These are phyloP conservation scores for Pseudococcus jackbeardsleyi DNA, from an alignment of 2,888 invertebrate species.

Conservation along the genomic window DNA sequence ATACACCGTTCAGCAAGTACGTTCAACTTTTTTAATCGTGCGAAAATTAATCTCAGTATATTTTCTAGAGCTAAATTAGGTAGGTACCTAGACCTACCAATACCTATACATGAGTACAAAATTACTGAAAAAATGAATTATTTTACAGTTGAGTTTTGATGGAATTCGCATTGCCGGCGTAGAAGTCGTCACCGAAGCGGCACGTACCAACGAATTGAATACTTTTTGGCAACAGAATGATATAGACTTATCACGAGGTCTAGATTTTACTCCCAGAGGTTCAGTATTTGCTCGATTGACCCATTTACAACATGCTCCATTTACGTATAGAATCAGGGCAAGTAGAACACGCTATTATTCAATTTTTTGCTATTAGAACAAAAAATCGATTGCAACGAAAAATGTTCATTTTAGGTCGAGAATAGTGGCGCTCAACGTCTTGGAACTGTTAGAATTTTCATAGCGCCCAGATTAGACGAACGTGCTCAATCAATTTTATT, in stretches of 20 bases:
- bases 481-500: constrained; percentile 76
- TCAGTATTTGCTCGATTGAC: constrained; percentile 80
- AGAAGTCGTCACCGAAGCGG: constrained; percentile 74
- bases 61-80: no score
- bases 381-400: neutral
- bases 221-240: constrained; percentile 87
- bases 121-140: neutral
- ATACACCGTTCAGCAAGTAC: constrained; percentile 76
- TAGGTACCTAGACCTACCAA: no score
- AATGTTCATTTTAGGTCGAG: constrained; percentile 65
- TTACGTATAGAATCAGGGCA: constrained; percentile 74
- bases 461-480: constrained; percentile 78
- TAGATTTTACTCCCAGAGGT: constrained; percentile 86
- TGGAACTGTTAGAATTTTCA: constrained; percentile 80
- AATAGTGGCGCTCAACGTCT: constrained; percentile 70
- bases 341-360: neutral
- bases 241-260: constrained; percentile 82
- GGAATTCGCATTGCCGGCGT: constrained; percentile 76
- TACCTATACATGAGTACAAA: no score
- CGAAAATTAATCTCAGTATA: neutral
- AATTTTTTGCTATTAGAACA: no score
- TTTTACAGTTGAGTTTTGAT: constrained; percentile 75
- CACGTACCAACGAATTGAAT: constrained; percentile 73
- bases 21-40: neutral
- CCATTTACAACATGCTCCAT: constrained; percentile 83